phyloP scores from a whole-genome alignment of 2,113 vertebrate genomes.

The Piaya cayana region DNA sequence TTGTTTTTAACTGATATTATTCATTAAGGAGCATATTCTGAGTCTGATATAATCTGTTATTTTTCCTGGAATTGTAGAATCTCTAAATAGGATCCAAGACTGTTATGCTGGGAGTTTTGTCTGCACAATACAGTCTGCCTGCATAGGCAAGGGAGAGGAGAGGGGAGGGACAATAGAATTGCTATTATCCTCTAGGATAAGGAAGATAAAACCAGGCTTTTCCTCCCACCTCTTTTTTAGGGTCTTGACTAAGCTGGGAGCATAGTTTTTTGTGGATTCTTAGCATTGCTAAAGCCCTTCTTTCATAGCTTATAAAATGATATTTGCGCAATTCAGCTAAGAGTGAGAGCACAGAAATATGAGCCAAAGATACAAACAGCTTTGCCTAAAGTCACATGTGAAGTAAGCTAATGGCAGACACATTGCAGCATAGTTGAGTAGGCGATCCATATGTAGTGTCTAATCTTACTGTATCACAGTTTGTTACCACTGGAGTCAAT shows the following conservation, averaged over 20 bases:
- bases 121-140: not conserved
- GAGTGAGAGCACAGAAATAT: not conserved
- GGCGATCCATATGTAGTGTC: not conserved
- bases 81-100: not conserved
- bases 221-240: not conserved
- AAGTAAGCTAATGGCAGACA: not conserved
- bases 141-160: not conserved
- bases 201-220: not conserved
- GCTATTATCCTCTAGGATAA: not conserved
- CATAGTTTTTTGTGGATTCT: not conserved
- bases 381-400: not conserved
- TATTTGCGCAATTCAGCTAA: slow-evolving; percentile 9
- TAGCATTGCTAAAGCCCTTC: not conserved
- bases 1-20: not conserved
- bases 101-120: not conserved
- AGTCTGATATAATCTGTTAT: slow-evolving; percentile 53
- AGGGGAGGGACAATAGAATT: not conserved
- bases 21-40: slow-evolving; percentile 18
- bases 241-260: not conserved
- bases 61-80: slow-evolving; percentile 46
- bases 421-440: not conserved
- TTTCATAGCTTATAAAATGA: not conserved
- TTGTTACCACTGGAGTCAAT: not conserved
- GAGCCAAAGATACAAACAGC: not conserved
- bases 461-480: not conserved